phyloP scores from a whole-genome alignment of 2,797 vertebrate genomes.

The Poecilia gillii region DNA sequence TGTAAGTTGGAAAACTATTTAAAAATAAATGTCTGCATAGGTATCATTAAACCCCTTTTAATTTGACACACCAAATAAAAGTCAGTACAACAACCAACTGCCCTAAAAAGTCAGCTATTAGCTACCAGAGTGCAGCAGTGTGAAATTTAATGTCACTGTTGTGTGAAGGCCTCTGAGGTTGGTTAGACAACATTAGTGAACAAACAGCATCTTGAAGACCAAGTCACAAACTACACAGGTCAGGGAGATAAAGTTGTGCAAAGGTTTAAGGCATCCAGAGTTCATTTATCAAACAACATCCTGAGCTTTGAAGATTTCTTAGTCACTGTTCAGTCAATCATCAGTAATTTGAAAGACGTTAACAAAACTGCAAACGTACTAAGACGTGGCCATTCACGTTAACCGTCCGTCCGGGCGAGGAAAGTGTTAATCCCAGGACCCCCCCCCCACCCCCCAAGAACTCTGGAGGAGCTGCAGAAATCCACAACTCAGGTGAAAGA shows the following conservation, averaged over 20 bases:
- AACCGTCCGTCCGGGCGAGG: background rate
- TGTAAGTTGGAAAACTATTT: background rate
- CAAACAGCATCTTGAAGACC: background rate
- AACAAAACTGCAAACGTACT: background rate
- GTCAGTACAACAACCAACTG: background rate
- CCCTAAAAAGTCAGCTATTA: background rate
- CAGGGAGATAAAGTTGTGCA: background rate
- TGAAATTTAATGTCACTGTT: background rate
- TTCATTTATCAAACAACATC: background rate
- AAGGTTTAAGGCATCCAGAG: background rate
- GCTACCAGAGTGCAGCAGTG: background rate
- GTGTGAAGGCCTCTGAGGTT: background rate
- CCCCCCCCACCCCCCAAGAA: no score
- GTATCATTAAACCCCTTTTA: background rate
- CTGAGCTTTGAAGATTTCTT: background rate
- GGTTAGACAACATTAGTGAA: background rate
- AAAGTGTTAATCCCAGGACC: background rate
- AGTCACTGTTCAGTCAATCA: background rate
- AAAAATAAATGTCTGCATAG: background rate
- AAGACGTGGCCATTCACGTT: background rate
- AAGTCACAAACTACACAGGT: background rate
- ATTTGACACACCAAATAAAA: background rate
- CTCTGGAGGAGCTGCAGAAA: background rate
- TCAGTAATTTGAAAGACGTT: background rate
- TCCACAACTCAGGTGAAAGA: background rate